phyloP scores from a whole-genome alignment of 1,140 invertebrate species.

The Druon quercuslanigerum region DNA sequence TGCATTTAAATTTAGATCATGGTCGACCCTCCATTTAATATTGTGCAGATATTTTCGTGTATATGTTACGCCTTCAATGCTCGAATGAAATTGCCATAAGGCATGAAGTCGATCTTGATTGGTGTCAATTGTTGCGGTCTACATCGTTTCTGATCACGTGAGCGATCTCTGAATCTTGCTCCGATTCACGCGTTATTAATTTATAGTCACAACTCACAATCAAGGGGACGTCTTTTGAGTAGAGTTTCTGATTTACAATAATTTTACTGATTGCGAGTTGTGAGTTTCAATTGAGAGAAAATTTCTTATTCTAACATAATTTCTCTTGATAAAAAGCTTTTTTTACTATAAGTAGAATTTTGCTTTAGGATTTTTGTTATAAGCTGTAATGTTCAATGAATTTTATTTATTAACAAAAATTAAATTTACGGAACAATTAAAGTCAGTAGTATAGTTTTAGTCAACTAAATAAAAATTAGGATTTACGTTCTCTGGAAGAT shows the following conservation, averaged over 20 bases:
- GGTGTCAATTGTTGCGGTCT: slow-evolving; percentile 26
- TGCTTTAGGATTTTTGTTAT: too few species aligned
- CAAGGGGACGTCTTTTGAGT: neutral
- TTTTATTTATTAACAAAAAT: too few species aligned
- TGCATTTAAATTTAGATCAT: slow-evolving; percentile 6
- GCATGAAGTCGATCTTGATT: slow-evolving; percentile 22
- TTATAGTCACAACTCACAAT: neutral
- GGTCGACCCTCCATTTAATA: neutral
- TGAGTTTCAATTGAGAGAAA: neutral
- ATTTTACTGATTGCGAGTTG: too few species aligned
- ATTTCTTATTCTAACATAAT: neutral
- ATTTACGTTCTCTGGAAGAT: too few species aligned
- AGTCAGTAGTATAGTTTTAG: too few species aligned
- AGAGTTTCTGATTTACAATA: neutral
- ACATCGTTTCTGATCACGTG: slow-evolving; percentile 1
- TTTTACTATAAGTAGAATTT: too few species aligned
- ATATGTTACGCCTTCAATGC: neutral
- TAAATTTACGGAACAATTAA: too few species aligned
- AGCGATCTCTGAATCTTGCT: neutral
- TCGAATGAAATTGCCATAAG: neutral
- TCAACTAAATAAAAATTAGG: too few species aligned
- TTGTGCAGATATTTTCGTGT: neutral
- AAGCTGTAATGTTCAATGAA: too few species aligned
- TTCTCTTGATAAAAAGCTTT: neutral
- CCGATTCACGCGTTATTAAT: neutral